phyloP scores from a whole-genome alignment of 2,888 invertebrate species.

The Nyleta sp. region DNA sequence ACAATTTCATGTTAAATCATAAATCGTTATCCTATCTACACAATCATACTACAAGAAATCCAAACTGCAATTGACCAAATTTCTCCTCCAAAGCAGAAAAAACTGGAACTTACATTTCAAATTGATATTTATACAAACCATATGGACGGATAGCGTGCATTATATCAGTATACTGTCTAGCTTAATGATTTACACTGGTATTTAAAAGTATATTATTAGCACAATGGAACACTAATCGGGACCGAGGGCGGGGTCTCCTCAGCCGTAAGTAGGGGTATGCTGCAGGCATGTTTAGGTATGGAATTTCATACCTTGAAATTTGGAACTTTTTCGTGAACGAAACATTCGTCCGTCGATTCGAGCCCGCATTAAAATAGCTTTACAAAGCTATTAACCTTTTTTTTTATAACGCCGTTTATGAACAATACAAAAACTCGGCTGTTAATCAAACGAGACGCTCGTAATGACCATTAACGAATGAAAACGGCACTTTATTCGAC shows the following conservation, averaged over 20 bases:
- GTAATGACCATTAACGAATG: conserved; percentile 30
- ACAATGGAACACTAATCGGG: conserved; percentile 61
- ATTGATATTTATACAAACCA: conserved; percentile 49
- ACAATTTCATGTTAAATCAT: no score
- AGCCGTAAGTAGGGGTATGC: conserved; percentile 45
- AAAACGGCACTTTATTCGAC: conserved; percentile 19
- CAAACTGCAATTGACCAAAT: no score
- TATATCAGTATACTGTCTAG: conserved; percentile 58
- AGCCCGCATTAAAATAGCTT: conserved; percentile 51
- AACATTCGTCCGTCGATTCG: conserved; percentile 42
- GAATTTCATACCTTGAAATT: conserved; percentile 60
- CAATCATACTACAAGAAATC: no score
- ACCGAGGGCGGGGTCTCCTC: conserved; percentile 44
- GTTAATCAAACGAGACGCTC: conserved; percentile 27
- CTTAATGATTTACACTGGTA: conserved; percentile 62
- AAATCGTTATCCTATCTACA: no score
- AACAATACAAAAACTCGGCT: conserved; percentile 42
- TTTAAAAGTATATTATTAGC: conserved; percentile 64
- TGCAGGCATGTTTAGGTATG: conserved; percentile 53
- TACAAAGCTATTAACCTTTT: conserved; percentile 40
- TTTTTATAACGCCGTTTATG: conserved; percentile 43
- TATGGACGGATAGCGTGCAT: conserved; percentile 47
- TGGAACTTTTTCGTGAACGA: conserved; percentile 49
- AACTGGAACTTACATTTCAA: not conserved
- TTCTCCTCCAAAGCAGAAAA: no score